phyloP scores from a whole-genome alignment of 2,113 vertebrate genomes.

The Diadophis punctatus region DNA sequence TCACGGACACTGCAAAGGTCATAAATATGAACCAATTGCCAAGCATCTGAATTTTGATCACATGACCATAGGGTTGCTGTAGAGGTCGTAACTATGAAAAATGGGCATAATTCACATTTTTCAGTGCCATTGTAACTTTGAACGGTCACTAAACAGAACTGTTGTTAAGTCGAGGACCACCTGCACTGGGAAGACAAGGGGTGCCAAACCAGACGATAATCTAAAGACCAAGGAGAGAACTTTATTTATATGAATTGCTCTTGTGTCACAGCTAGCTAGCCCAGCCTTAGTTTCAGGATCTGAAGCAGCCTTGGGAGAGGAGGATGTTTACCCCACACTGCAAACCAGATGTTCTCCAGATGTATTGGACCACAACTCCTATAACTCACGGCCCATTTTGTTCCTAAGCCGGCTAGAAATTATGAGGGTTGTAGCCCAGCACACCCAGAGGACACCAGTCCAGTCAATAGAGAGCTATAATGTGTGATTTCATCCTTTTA shows the following conservation, averaged over 20 bases:
- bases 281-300: background rate
- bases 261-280: background rate
- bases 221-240: background rate
- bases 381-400: background rate
- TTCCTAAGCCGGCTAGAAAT: background rate
- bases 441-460: background rate
- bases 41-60: too few relatives aligned
- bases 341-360: background rate
- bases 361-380: background rate
- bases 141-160: too few relatives aligned
- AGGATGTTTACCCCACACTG: background rate
- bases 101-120: too few relatives aligned
- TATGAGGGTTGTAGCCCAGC: background rate
- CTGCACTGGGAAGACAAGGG: background rate
- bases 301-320: background rate
- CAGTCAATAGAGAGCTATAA: background rate
- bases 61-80: too few relatives aligned
- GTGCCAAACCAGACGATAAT: background rate
- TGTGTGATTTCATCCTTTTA: background rate
- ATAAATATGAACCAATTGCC: too few relatives aligned
- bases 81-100: too few relatives aligned
- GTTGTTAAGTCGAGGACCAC: background rate
- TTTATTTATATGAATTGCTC: background rate
- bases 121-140: too few relatives aligned
- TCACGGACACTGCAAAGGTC: rapidly evolving